Evolutionary conservation across 2,888 invertebrate species (phyloP).

Genomic region (Philereme transversata): DNA sequence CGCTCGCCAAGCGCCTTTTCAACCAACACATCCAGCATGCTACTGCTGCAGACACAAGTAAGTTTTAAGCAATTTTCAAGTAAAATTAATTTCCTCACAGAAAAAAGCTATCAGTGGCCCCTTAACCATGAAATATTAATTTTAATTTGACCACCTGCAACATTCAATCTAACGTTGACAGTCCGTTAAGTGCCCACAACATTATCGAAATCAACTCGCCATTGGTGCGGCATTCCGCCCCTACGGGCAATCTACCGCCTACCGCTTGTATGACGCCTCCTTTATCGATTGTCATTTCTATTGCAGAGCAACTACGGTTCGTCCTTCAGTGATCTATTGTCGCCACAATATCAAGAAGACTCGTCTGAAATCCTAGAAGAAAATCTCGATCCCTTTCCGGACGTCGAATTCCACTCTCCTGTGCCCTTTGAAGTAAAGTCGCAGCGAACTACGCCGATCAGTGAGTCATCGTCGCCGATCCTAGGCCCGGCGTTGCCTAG

Average conservation of each 20-base stretch:
- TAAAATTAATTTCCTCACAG: no score
- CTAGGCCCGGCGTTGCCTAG: constrained; percentile 89
- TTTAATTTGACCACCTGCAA: constrained; percentile 60
- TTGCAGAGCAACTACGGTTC: constrained; percentile 91
- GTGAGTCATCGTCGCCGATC: constrained; percentile 74
- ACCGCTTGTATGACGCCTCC: constrained; percentile 68
- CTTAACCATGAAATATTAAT: constrained; percentile 28
- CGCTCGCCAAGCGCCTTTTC: constrained; percentile 83
- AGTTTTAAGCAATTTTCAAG: constrained; percentile 53
- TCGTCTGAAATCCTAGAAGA: constrained; percentile 88
- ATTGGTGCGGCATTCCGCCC: constrained; percentile 71
- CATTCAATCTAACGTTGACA: constrained; percentile 39
- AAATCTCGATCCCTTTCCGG: constrained; percentile 89
- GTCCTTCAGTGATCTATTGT: constrained; percentile 91
- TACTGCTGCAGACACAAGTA: constrained; percentile 96
- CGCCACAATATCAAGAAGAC: constrained; percentile 89
- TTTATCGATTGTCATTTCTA: constrained; percentile 72
- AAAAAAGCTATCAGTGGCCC: not conserved
- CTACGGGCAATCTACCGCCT: constrained; percentile 66
- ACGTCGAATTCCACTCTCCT: constrained; percentile 84
- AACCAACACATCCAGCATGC: constrained; percentile 92
- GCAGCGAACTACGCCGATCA: constrained; percentile 70
- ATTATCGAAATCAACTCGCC: constrained; percentile 54
- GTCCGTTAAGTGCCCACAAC: constrained; percentile 35
- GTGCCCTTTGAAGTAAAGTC: constrained; percentile 72